phyloP scores from a whole-genome alignment of 1,140 invertebrate species.

The Zaprionus lachaisei region DNA sequence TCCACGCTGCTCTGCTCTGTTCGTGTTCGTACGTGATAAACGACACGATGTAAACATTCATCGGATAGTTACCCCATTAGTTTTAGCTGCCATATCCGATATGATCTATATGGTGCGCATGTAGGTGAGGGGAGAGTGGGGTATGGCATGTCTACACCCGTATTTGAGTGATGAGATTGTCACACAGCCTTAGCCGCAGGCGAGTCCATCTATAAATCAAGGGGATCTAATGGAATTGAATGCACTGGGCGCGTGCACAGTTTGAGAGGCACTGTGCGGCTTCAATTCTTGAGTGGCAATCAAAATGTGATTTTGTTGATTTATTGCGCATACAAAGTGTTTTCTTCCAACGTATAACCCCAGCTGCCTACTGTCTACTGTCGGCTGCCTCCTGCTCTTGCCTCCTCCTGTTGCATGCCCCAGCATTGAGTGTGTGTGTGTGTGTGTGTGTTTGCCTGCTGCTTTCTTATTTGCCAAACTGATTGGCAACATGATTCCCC shows the following conservation, averaged over 20 bases:
- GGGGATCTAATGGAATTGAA: neutral
- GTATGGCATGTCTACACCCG: neutral
- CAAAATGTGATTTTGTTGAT: slow-evolving; percentile 48
- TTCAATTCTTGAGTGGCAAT: slow-evolving; percentile 20
- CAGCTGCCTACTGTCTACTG: neutral
- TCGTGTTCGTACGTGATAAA: neutral
- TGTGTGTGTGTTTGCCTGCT: slow-evolving; percentile 7
- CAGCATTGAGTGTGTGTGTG: slow-evolving; percentile 6
- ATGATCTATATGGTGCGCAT: neutral
- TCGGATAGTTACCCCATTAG: neutral
- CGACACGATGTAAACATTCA: neutral
- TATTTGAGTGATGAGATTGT: slow-evolving; percentile 1
- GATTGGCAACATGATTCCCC: slow-evolving; percentile 38
- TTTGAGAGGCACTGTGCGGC: neutral
- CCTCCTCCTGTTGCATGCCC: neutral
- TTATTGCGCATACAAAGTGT: slow-evolving; percentile 40
- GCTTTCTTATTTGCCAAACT: slow-evolving; percentile 23
- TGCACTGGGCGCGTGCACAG: neutral
- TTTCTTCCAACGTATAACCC: neutral
- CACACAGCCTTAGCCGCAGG: neutral
- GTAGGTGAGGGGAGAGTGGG: neutral
- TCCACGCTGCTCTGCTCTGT: neutral
- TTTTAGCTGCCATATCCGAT: neutral
- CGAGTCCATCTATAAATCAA: slow-evolving; percentile 15
- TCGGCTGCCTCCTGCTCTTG: too few relatives aligned